These are phyloP conservation scores for Apocheima hispidaria DNA, from an alignment of 2,888 invertebrate species.

Conservation along the genomic window DNA sequence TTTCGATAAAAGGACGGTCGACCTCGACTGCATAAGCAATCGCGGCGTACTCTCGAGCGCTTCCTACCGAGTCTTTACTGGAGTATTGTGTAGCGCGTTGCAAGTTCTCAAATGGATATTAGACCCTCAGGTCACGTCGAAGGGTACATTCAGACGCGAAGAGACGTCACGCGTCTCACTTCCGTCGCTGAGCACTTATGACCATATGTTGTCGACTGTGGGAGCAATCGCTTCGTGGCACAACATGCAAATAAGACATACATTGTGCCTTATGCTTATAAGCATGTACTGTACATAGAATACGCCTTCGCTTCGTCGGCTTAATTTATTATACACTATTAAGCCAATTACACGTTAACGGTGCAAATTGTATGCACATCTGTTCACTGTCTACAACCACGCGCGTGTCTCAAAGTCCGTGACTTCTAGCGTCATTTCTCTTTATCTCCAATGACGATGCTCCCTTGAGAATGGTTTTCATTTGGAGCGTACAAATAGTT, in stretches of 20 bases:
- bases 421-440: constrained; percentile 21
- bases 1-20: constrained; percentile 41
- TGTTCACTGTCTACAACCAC: constrained; percentile 10
- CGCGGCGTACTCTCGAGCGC: constrained; percentile 43
- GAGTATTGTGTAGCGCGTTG: constrained; percentile 48
- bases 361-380: constrained; percentile 31
- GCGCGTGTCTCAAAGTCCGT: constrained; percentile 1
- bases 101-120: constrained; percentile 60
- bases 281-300: constrained; percentile 3
- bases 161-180: constrained; percentile 77
- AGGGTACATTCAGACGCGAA: constrained; percentile 58
- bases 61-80: constrained; percentile 52
- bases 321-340: constrained; percentile 26
- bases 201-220: constrained; percentile 52
- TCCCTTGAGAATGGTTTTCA: constrained; percentile 26
- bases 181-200: constrained; percentile 73
- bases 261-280: constrained; percentile 7
- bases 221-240: constrained; percentile 44
- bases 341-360: constrained; percentile 28
- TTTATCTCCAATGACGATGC: constrained; percentile 16
- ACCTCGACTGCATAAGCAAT: constrained; percentile 38
- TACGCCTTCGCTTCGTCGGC: neutral
- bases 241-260: constrained; percentile 39
- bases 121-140: constrained; percentile 72
- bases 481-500: constrained; percentile 34